Conservation (phyloP, 2,888 invertebrate species). For the Caenorhabditis sp. region DNA sequence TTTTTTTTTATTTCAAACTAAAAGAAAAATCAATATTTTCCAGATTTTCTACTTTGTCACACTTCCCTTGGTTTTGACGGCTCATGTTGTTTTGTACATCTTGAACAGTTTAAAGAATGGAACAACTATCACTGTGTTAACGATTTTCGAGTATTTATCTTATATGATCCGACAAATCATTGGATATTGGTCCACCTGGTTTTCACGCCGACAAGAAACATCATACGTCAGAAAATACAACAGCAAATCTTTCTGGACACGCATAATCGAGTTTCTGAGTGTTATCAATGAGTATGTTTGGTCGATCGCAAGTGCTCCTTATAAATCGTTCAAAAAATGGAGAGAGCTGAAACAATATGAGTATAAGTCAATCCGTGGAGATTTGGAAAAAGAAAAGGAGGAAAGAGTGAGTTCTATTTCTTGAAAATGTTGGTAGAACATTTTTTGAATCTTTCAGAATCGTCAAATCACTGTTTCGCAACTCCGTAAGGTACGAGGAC, state of each 20-base stretch:
- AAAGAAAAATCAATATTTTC: not conserved
- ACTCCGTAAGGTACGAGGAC: conserved; percentile 14
- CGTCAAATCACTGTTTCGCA: conserved; percentile 13
- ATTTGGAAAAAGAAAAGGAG: conserved; percentile 24
- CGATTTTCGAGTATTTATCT: not conserved
- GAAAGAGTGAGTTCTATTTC: not conserved
- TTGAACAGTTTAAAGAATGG: not conserved
- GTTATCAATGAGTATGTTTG: not conserved
- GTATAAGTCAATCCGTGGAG: conserved; percentile 21
- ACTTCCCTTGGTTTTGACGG: not conserved
- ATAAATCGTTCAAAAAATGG: not conserved
- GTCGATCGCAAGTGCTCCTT: not conserved
- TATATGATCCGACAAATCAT: not conserved
- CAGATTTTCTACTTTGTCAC: not conserved
- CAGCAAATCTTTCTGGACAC: not conserved
- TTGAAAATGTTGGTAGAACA: not conserved
- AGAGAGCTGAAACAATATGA: conserved; percentile 18
- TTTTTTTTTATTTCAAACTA: not conserved
- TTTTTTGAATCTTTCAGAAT: not conserved
- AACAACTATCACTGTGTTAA: not conserved
- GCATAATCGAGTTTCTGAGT: not conserved
- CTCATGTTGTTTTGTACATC: not conserved
- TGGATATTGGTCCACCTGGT: too few relatives aligned
- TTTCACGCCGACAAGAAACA: too few relatives aligned
- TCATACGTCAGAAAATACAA: not conserved